A percentile compares a stretch with the other conserved stretches of the same genome.
Conservation (phyloP, 2,888 invertebrate species). For the Agriopis aurantiaria region DNA sequence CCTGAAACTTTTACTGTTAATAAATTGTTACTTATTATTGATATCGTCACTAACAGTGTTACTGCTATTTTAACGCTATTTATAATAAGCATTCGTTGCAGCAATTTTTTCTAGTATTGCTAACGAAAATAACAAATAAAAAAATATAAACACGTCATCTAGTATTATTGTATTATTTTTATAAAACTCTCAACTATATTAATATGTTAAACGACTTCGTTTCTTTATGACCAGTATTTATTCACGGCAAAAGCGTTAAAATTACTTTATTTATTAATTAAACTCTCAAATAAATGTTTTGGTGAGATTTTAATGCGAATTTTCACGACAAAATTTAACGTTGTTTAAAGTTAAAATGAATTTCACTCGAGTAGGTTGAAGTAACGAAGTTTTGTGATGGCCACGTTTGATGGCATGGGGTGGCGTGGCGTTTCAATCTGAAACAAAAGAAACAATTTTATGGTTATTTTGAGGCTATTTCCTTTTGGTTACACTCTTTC, state of each 20-base stretch:
- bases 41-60: neutral
- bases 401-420: neutral
- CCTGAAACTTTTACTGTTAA: too few relatives aligned
- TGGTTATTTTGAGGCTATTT: constrained; percentile 27
- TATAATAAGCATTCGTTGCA: neutral
- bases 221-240: too few relatives aligned
- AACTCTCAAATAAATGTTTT: constrained; percentile 32
- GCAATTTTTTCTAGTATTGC: neutral
- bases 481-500: constrained; percentile 33
- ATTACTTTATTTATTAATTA: constrained; percentile 39
- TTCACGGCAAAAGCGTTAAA: neutral
- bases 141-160: neutral
- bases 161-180: too few relatives aligned
- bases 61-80: neutral
- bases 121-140: neutral
- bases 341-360: constrained; percentile 1
- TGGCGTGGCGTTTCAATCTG: constrained; percentile 27
- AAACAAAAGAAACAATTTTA: constrained; percentile 46
- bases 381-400: neutral
- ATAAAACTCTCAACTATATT: too few relatives aligned
- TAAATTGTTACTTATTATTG: neutral
- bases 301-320: neutral
- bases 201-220: too few relatives aligned
- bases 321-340: neutral
- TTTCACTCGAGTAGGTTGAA: constrained; percentile 1